Evolutionary conservation across 1,140 invertebrate genomes (phyloP).

Genomic region (Drosophila pseudoobscura): DNA sequence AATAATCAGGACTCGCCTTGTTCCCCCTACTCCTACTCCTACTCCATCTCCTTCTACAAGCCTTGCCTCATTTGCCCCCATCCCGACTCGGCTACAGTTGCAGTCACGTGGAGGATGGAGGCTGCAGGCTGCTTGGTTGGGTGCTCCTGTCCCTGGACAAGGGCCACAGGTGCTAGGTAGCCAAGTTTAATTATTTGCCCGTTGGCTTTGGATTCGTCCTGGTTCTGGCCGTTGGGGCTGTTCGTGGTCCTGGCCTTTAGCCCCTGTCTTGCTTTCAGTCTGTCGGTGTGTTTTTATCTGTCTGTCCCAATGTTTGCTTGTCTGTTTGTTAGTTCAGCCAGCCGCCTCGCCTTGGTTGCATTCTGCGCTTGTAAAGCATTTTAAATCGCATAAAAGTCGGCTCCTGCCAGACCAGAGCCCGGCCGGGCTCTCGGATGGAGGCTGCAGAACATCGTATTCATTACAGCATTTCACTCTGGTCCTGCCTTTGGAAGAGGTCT

Average conservation of each 20-base stretch:
- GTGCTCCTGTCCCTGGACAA: slow-evolving; percentile 39
- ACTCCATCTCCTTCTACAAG: neutral
- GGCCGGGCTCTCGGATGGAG: slow-evolving; percentile 11
- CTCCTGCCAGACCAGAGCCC: slow-evolving; percentile 19
- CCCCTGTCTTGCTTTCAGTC: neutral
- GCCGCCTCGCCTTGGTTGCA: slow-evolving; percentile 40
- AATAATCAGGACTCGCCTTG: slow-evolving; percentile 33
- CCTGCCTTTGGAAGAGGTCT: slow-evolving; percentile 7
- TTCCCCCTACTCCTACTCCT: neutral
- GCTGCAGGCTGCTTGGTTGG: slow-evolving; percentile 2
- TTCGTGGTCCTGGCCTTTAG: slow-evolving; percentile 21
- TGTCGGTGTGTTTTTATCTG: neutral
- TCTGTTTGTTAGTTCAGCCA: slow-evolving; percentile 49
- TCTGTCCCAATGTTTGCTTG: slow-evolving; percentile 36
- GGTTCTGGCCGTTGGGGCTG: slow-evolving; percentile 12
- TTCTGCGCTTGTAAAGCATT: slow-evolving; percentile 67
- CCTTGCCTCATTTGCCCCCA: neutral
- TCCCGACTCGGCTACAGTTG: slow-evolving; percentile 54
- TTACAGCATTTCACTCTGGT: slow-evolving; percentile 44
- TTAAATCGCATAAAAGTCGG: slow-evolving; percentile 65
- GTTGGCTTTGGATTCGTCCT: slow-evolving; percentile 43
- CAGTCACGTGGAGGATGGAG: slow-evolving; percentile 23
- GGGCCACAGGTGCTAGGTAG: slow-evolving; percentile 70
- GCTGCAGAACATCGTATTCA: slow-evolving; percentile 35
- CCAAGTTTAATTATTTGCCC: slow-evolving; percentile 76